phyloP scores from a whole-genome alignment of 92 coral and sea anemone genomes.

The Epizoanthus ramosus region DNA sequence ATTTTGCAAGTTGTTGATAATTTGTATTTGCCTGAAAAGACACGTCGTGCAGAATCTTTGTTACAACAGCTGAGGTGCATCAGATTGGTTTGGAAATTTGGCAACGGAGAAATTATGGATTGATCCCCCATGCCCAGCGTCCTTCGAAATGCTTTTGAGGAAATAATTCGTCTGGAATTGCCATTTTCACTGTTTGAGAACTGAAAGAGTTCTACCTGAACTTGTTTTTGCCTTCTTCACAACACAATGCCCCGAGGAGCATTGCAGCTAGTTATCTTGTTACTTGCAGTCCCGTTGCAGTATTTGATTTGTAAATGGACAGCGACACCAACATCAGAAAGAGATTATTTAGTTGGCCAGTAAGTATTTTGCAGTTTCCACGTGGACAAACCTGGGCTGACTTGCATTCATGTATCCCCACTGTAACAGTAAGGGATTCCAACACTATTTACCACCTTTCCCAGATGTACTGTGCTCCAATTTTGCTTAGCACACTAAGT shows the following conservation, averaged over 20 bases:
- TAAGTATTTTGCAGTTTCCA: conserved; percentile 45
- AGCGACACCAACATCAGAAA: conserved; percentile 71
- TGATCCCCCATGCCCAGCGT: too few relatives aligned
- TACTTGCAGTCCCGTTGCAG: conserved; percentile 93
- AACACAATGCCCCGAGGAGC: conserved; percentile 86
- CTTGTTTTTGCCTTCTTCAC: not conserved
- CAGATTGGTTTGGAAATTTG: not conserved
- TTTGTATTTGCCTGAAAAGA: not conserved
- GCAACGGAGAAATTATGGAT: not conserved
- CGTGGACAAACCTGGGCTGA: too few relatives aligned
- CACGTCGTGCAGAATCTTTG: not conserved
- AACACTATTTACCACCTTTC: too few relatives aligned
- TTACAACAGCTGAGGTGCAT: not conserved
- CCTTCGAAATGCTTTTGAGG: not conserved
- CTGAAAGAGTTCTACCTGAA: not conserved
- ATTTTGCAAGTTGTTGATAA: not conserved
- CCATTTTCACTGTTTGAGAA: not conserved
- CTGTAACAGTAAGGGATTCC: too few relatives aligned
- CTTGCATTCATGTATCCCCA: too few relatives aligned
- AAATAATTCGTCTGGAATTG: too few relatives aligned
- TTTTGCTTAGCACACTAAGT: too few relatives aligned
- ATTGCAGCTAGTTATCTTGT: conserved; percentile 73
- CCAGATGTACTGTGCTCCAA: too few relatives aligned
- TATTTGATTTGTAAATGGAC: conserved; percentile 94
- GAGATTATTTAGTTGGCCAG: conserved; percentile 79